Percentiles rank a stretch among this genome's conserved stretches.
phyloP scores from a whole-genome alignment of 1,140 invertebrate genomes.

The Oedothorax gibbosus region DNA sequence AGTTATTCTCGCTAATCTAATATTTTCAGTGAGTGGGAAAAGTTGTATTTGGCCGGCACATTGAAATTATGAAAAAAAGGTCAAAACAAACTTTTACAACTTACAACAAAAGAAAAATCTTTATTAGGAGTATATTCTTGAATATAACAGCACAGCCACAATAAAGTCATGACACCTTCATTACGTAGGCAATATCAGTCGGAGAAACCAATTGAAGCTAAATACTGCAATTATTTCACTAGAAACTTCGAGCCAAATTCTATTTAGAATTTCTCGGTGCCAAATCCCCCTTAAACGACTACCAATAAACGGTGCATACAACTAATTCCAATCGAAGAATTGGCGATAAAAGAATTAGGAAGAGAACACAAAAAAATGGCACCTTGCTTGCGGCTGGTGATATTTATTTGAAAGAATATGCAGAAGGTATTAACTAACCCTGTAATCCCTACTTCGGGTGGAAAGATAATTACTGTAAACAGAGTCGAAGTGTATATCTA shows the following conservation, averaged over 20 bases:
- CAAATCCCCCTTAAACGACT: background rate
- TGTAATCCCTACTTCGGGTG: slow-evolving; percentile 51
- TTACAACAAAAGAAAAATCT: too few species aligned
- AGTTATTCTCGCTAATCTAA: too few species aligned
- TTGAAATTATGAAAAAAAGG: too few species aligned
- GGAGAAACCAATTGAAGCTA: slow-evolving; percentile 40
- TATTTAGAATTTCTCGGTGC: slow-evolving; percentile 23
- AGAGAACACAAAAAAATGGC: background rate
- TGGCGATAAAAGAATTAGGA: slow-evolving; percentile 4
- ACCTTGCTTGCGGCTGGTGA: background rate
- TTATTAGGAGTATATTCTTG: too few species aligned
- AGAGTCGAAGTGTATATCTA: background rate
- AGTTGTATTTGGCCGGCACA: too few species aligned
- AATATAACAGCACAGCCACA: too few species aligned
- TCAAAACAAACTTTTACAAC: too few species aligned
- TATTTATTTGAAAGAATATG: slow-evolving; percentile 59
- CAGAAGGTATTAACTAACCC: slow-evolving; percentile 52
- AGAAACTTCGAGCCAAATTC: slow-evolving; percentile 24
- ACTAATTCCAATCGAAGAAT: slow-evolving; percentile 20
- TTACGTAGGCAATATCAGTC: too few species aligned
- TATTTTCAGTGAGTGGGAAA: too few species aligned
- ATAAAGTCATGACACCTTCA: too few species aligned
- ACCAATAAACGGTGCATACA: slow-evolving; percentile 7
- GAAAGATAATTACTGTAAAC: slow-evolving; percentile 59
- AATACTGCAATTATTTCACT: slow-evolving; percentile 52